Evolutionary conservation across 2,113 vertebrate genomes (phyloP).

Genomic region (Girardinichthys multiradiatus): DNA sequence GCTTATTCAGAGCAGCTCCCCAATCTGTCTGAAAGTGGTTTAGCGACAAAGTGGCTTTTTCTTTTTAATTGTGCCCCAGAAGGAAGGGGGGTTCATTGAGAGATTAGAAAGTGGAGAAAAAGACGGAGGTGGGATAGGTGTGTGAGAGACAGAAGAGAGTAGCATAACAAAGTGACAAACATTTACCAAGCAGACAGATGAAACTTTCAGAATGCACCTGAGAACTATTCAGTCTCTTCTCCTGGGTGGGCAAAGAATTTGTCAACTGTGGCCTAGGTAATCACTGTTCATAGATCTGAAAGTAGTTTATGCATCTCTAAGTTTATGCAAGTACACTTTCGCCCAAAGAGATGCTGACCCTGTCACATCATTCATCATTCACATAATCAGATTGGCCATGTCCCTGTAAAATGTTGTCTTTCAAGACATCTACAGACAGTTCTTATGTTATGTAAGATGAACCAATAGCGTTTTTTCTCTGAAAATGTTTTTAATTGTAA

Average conservation of each 20-base stretch:
- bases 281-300: background rate
- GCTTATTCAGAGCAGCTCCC: conserved; percentile 56
- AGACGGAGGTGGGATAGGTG: background rate
- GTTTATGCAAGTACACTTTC: background rate
- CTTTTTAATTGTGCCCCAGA: conserved; percentile 46
- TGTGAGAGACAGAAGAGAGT: conserved; percentile 7
- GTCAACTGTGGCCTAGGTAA: background rate
- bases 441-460: too few relatives aligned
- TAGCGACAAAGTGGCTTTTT: conserved; percentile 61
- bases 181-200: conserved; percentile 24
- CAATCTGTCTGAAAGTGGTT: conserved; percentile 61
- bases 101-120: conserved; percentile 9
- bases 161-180: background rate
- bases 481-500: too few relatives aligned
- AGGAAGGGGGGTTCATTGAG: conserved; percentile 40
- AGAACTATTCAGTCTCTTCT: background rate
- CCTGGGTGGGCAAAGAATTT: conserved; percentile 1
- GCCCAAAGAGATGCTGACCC: background rate
- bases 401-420: background rate
- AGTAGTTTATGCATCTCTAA: background rate
- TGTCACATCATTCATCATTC: background rate
- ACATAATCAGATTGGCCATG: background rate
- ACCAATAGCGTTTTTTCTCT: too few relatives aligned
- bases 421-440: background rate
- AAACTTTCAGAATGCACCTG: conserved; percentile 18